Evolutionary conservation across 2,888 invertebrate species (phyloP).

Genomic region (Gasteruption jaculator): DNA sequence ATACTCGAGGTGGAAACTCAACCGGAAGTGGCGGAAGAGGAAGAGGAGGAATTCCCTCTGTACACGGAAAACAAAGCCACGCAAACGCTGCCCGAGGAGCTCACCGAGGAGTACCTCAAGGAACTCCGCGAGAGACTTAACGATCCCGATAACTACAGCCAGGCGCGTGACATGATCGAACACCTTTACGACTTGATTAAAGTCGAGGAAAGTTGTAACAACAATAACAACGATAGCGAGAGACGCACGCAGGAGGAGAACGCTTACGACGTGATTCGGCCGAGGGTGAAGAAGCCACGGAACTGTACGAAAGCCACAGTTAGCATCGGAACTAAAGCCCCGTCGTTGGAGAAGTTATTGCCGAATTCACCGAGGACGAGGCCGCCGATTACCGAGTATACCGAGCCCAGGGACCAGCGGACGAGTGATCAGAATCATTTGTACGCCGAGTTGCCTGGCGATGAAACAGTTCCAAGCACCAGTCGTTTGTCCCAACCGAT

Average conservation of each 20-base stretch:
- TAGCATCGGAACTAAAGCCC: slow-evolving; percentile 58
- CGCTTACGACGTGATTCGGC: slow-evolving; percentile 61
- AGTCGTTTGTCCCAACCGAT: slow-evolving; percentile 42
- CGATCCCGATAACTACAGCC: slow-evolving; percentile 68
- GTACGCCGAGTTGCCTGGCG: slow-evolving; percentile 62
- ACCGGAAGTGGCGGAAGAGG: slow-evolving; percentile 25
- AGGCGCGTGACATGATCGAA: slow-evolving; percentile 74
- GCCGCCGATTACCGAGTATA: slow-evolving; percentile 51
- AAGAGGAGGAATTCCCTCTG: slow-evolving; percentile 40
- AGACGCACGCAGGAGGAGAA: slow-evolving; percentile 53
- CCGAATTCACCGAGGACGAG: slow-evolving; percentile 48
- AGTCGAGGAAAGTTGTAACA: slow-evolving; percentile 64
- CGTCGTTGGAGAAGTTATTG: slow-evolving; percentile 58
- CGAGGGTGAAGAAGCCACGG: slow-evolving; percentile 41
- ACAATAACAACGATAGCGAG: slow-evolving; percentile 51
- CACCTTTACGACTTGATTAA: slow-evolving; percentile 71
- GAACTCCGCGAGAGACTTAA: slow-evolving; percentile 66
- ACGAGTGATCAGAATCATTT: slow-evolving; percentile 53
- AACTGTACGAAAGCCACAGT: slow-evolving; percentile 53
- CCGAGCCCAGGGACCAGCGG: slow-evolving; percentile 50
- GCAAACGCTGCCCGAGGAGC: slow-evolving; percentile 70
- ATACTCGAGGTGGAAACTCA: slow-evolving; percentile 52
- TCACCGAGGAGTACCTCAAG: slow-evolving; percentile 69
- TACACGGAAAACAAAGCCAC: slow-evolving; percentile 61
- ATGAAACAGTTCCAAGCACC: slow-evolving; percentile 50